phyloP scores from a whole-genome alignment of 1,140 invertebrate genomes.

The Bicyclus anynana region DNA sequence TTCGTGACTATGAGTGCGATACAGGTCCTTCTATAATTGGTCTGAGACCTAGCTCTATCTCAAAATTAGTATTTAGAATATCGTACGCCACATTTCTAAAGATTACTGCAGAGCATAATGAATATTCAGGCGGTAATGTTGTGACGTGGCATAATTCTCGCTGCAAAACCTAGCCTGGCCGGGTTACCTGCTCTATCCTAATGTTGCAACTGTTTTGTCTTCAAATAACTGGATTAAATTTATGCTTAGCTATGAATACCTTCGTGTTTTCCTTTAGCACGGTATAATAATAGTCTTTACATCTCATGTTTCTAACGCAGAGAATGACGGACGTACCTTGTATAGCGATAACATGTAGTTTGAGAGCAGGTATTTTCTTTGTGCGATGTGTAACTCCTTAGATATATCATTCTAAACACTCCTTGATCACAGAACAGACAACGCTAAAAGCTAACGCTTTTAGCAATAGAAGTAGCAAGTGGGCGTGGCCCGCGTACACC shows the following conservation, averaged over 20 bases:
- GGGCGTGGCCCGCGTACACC: too few relatives aligned
- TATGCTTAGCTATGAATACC: conserved; percentile 4
- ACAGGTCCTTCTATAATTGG: too few relatives aligned
- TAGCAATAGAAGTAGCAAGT: too few relatives aligned
- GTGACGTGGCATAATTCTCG: conserved; percentile 25
- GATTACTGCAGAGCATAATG: conserved; percentile 21
- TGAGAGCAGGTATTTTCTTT: too few relatives aligned
- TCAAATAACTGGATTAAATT: conserved; percentile 19
- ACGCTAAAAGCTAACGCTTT: too few relatives aligned
- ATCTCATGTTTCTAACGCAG: not conserved
- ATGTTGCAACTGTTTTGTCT: conserved; percentile 13
- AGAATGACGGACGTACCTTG: not conserved
- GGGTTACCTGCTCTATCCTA: not conserved
- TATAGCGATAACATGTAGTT: too few relatives aligned
- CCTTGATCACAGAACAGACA: too few relatives aligned
- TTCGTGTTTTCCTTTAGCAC: not conserved
- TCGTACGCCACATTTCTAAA: conserved; percentile 14
- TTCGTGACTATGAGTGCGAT: too few relatives aligned
- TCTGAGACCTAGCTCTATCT: too few relatives aligned
- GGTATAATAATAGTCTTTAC: not conserved
- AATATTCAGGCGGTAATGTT: conserved; percentile 28
- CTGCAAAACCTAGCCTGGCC: conserved; percentile 19
- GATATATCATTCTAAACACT: too few relatives aligned
- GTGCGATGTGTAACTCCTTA: too few relatives aligned
- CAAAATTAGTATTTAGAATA: not conserved